Evolutionary conservation across 2,797 vertebrate species (phyloP), one percentile per base, ranked within the genome.

Genomic region (Peromyscus eremicus): DNA sequence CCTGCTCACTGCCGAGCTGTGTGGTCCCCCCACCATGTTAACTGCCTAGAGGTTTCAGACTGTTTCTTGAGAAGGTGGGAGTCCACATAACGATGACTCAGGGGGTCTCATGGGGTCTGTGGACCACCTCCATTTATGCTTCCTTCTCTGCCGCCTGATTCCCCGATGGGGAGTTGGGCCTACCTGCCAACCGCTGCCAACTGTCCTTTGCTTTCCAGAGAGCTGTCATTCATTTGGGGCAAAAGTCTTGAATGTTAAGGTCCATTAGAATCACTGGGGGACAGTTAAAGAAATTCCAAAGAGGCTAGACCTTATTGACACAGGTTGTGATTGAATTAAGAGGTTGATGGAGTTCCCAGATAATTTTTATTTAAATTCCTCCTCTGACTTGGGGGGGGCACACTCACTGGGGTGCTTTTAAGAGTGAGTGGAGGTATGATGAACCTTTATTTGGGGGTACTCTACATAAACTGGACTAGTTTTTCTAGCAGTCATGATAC

Each of bases 11-110:
- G 46, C 52, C 4, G 46, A 62, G 68, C 64, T 29, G 86, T 70
- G 64, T 37, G 83, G 43, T 25, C 7, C 40, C 32, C 64, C 32
- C 21, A 46, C 40, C 60, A 27, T 2, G 1, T 11, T 62, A 88
- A 10, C 32, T 2, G 19, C 70, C 37, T 1, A 0, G 1, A 64
- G 88, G 25, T 25, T n/a, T 52, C 29, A 0, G 0, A 3, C 19
- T 21, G 2, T 11, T 70, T 37, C 64, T 27, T 0, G 16, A 94
- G 80, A 62, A 19, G 73, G 71, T 16, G 7, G 81, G 40, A 77
- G 93, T 49, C 10, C 49, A 49, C 17, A 34, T 49, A 32, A 49
- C 43, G 49, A 55, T 1, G 2, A n/a, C 75, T 40, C 29, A 62
- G 25, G 60, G 21, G 55, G 84, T 0, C 0, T 40, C 0, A 32